Evolutionary conservation across 2,797 vertebrate genomes (phyloP).

Genomic region (Ceyx erithaca): DNA sequence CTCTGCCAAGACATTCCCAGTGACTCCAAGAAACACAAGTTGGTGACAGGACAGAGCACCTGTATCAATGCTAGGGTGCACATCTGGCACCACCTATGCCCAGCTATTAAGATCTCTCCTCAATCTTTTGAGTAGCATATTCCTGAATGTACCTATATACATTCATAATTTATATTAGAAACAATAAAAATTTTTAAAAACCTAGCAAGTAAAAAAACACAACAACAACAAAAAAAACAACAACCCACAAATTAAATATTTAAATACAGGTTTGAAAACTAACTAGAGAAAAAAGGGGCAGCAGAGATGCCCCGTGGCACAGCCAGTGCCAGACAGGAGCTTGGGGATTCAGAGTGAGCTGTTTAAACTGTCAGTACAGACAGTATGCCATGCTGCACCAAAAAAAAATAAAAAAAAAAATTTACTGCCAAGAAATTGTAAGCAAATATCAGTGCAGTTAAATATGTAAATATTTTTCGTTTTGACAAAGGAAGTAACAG

Average conservation of each 20-base stretch:
- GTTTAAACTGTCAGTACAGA: background rate
- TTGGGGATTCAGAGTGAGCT: background rate
- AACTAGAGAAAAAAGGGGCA: background rate
- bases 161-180: background rate
- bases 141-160: fast-evolving
- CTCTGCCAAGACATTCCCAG: background rate
- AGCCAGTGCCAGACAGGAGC: background rate
- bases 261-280: background rate
- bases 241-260: background rate
- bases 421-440: background rate
- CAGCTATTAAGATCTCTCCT: background rate
- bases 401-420: background rate
- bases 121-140: background rate
- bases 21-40: background rate
- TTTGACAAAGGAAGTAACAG: background rate
- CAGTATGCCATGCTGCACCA: background rate
- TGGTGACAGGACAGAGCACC: no score
- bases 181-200: background rate
- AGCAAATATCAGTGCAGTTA: background rate
- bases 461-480: background rate
- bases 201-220: background rate
- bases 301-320: fast-evolving
- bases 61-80: fast-evolving
- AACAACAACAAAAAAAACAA: no score
- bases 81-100: background rate